Percentiles rank a stretch among this genome's conserved stretches.
Evolutionary conservation across 2,113 vertebrate species (phyloP).

Genomic region (Gulo gulo): DNA sequence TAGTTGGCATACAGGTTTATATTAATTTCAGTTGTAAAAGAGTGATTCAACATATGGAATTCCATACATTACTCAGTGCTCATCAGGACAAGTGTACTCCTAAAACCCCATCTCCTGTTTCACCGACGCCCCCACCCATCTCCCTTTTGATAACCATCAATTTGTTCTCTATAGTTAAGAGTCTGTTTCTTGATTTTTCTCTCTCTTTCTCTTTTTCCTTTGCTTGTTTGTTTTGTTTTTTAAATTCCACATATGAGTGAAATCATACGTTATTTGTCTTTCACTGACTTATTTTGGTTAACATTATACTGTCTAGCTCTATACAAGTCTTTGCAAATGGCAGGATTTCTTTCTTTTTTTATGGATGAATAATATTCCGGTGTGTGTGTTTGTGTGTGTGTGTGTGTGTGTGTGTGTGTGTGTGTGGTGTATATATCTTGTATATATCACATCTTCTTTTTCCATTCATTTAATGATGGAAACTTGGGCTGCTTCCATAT

Average conservation of each 20-base stretch:
- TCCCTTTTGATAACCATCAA: background rate
- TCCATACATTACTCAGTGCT: background rate
- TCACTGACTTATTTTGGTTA: too few relatives aligned
- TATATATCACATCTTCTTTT: background rate
- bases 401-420: background rate
- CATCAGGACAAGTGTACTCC: background rate
- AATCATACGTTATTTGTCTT: too few relatives aligned
- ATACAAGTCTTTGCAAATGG: too few relatives aligned
- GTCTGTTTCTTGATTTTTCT: too few relatives aligned
- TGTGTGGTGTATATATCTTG: background rate
- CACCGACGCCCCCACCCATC: rapidly evolving
- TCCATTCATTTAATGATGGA: background rate
- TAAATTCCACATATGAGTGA: too few relatives aligned
- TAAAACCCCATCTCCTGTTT: background rate
- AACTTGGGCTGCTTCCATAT: background rate
- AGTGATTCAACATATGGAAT: background rate
- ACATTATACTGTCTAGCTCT: too few relatives aligned
- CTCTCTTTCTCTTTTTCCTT: too few relatives aligned
- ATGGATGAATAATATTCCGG: background rate
- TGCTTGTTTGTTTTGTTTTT: too few relatives aligned
- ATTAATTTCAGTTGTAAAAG: background rate
- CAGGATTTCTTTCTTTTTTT: too few relatives aligned
- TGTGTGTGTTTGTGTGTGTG: background rate
- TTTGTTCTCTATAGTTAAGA: too few relatives aligned
- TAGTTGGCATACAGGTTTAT: background rate